Conservation (phyloP, 2,797 vertebrate genomes). For the Chiloscyllium punctatum region DNA sequence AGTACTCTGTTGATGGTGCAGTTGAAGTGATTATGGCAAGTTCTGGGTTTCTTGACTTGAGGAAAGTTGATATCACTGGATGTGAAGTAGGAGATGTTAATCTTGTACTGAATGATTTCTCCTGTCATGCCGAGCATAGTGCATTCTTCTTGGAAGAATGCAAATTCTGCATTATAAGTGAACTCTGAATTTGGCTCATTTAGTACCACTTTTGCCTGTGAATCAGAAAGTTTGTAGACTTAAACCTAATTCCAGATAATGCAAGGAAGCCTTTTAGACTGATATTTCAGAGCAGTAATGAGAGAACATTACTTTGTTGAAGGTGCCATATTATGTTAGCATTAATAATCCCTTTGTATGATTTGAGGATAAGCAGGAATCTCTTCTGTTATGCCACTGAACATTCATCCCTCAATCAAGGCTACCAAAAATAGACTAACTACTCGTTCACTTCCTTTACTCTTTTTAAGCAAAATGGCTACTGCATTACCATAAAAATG, state of each 20-base stretch:
- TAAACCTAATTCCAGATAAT: neutral
- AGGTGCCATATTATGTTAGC: neutral
- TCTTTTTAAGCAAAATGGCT: constrained; percentile 15
- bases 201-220: neutral
- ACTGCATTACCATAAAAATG: neutral
- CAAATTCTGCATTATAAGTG: no score
- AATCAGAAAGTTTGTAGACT: neutral
- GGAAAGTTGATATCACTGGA: neutral
- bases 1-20: neutral
- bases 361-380: neutral
- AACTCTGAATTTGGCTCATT: neutral
- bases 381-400: neutral
- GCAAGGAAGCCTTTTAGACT: neutral
- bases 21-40: neutral
- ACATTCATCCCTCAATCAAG: neutral
- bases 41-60: neutral
- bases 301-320: neutral
- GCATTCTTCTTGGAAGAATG: no score
- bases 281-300: neutral
- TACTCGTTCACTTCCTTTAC: neutral
- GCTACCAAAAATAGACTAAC: neutral
- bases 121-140: neutral
- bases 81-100: neutral
- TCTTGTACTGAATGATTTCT: neutral
- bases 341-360: neutral